Evolutionary conservation across 1,140 invertebrate genomes (phyloP).

Genomic region (Apolygus lucorum): DNA sequence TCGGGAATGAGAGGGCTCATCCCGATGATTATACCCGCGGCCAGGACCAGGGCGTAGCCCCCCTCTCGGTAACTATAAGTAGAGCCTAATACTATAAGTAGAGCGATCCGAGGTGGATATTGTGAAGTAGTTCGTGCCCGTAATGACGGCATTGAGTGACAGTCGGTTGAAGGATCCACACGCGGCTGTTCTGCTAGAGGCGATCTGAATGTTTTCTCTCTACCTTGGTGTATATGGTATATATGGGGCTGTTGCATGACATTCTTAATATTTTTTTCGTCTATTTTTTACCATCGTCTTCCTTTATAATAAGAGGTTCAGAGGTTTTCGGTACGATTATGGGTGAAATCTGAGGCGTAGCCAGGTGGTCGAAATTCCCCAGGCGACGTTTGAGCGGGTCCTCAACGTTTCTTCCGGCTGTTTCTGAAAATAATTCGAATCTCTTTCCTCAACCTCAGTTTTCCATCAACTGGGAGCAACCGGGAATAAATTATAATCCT

Average conservation of each 20-base stretch:
- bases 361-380: background rate
- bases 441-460: background rate
- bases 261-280: background rate
- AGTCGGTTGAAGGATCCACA: slow-evolving; percentile 4
- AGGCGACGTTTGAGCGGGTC: background rate
- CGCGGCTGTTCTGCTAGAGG: background rate
- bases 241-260: slow-evolving; percentile 9
- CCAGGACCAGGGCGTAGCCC: too few species aligned
- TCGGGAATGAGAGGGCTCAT: too few species aligned
- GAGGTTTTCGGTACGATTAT: background rate
- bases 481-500: too few species aligned
- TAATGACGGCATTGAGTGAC: slow-evolving; percentile 14
- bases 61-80: too few species aligned
- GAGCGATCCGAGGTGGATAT: background rate
- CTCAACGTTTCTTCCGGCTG: background rate
- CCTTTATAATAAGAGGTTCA: background rate
- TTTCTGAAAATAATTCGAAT: background rate
- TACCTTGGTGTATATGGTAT: background rate
- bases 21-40: too few species aligned
- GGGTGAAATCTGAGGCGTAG: background rate
- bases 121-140: slow-evolving; percentile 7
- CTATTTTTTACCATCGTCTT: too few species aligned
- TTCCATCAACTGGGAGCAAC: too few species aligned
- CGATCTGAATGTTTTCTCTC: background rate
- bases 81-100: background rate